These are phyloP conservation scores for Mobula hypostoma DNA, from an alignment of 2,113 vertebrate genomes.

Conservation along the genomic window DNA sequence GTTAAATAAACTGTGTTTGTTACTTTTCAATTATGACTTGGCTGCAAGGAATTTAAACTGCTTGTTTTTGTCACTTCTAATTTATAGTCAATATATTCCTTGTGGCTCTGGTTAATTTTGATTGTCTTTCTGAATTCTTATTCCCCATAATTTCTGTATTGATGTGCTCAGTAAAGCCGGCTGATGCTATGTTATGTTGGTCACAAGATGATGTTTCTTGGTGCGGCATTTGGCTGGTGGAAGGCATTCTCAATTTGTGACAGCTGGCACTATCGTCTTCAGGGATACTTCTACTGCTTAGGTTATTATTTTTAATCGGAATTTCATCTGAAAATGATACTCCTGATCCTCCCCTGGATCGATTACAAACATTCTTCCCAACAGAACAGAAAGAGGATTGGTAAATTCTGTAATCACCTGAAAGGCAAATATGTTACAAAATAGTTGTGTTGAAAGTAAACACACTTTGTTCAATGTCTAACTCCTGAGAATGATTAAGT, in stretches of 20 bases:
- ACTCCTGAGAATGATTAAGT: too few relatives aligned
- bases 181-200: too few relatives aligned
- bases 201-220: too few relatives aligned
- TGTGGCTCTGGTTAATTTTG: too few relatives aligned
- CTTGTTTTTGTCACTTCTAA: slow-evolving; percentile 19
- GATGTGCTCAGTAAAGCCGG: too few relatives aligned
- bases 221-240: too few relatives aligned
- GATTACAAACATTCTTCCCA: slow-evolving; percentile 43
- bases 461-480: too few relatives aligned
- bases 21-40: slow-evolving; percentile 20
- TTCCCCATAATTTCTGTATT: too few relatives aligned
- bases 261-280: background rate
- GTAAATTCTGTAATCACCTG: slow-evolving; percentile 42
- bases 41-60: background rate
- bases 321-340: slow-evolving; percentile 51
- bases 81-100: background rate
- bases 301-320: slow-evolving; percentile 13
- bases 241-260: background rate
- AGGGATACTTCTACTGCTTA: background rate
- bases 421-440: slow-evolving; percentile 17
- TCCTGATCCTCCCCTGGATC: slow-evolving; percentile 47
- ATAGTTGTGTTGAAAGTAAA: background rate
- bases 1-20: background rate
- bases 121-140: too few relatives aligned
- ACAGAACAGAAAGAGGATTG: slow-evolving; percentile 48